Evolutionary conservation across 2,797 vertebrate genomes (phyloP).

Genomic region (Acomys russatus): DNA sequence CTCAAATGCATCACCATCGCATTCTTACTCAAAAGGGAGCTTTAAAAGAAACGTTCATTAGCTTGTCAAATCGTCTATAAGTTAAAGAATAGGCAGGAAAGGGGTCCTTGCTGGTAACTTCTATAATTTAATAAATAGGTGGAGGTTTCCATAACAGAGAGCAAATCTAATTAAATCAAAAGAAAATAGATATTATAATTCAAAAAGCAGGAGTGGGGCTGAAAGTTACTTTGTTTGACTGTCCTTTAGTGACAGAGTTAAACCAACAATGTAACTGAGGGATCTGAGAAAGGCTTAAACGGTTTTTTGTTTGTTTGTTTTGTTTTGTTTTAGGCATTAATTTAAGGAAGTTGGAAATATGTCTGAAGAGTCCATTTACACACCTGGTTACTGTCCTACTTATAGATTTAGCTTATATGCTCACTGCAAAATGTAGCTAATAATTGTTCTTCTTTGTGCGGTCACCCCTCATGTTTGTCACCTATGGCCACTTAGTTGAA

Average conservation of each 20-base stretch:
- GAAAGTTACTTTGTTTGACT: slow-evolving; percentile 55
- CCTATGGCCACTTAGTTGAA: neutral
- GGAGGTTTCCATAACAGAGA: slow-evolving; percentile 5
- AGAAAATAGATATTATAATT: slow-evolving; percentile 52
- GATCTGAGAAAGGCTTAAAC: slow-evolving; percentile 49
- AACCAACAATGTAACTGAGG: slow-evolving; percentile 52
- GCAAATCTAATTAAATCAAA: slow-evolving; percentile 55
- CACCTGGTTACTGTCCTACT: slow-evolving; percentile 34
- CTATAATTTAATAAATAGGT: slow-evolving; percentile 23
- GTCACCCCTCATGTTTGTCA: neutral
- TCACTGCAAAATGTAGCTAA: slow-evolving; percentile 10
- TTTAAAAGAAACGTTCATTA: slow-evolving; percentile 73
- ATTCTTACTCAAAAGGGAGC: slow-evolving; percentile 49
- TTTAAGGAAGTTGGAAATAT: slow-evolving; percentile 54
- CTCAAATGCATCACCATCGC: slow-evolving; percentile 60
- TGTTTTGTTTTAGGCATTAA: slow-evolving; percentile 50
- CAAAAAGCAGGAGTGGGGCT: neutral
- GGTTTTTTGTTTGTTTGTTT: neutral
- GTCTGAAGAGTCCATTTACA: slow-evolving; percentile 35
- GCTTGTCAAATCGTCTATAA: slow-evolving; percentile 57
- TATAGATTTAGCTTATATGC: slow-evolving; percentile 6
- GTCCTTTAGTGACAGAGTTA: slow-evolving; percentile 51
- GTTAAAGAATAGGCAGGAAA: slow-evolving; percentile 50
- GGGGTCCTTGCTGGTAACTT: slow-evolving; percentile 40
- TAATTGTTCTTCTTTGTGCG: neutral